phyloP scores from a whole-genome alignment of 2,888 invertebrate species.

The Smittia aterrima region DNA sequence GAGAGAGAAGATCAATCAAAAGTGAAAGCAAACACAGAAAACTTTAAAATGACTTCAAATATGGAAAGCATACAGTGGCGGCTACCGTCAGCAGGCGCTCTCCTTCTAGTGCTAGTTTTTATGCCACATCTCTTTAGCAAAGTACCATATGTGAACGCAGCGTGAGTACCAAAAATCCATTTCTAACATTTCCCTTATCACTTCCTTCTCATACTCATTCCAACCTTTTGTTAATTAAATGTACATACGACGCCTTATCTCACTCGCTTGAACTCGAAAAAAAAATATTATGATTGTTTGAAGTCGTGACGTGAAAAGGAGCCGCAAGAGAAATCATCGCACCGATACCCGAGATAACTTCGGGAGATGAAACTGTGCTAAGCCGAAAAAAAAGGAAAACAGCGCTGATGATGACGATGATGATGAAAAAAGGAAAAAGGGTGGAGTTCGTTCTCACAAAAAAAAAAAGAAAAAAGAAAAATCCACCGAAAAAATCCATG shows the following conservation, averaged over 20 bases:
- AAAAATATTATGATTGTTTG: slow-evolving; percentile 36
- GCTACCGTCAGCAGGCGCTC: slow-evolving; percentile 34
- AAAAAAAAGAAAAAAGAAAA: slow-evolving; percentile 26
- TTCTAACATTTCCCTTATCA: not conserved
- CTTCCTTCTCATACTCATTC: not conserved
- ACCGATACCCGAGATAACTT: not conserved
- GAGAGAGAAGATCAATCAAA: not conserved
- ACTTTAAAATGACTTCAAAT: slow-evolving; percentile 29
- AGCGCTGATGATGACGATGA: slow-evolving; percentile 38
- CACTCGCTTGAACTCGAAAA: not conserved
- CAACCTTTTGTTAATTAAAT: not conserved
- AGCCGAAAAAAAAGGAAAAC: slow-evolving; percentile 24
- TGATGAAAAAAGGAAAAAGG: slow-evolving; percentile 42
- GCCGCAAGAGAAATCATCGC: slow-evolving; percentile 31
- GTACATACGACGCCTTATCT: not conserved
- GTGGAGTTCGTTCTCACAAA: slow-evolving; percentile 40
- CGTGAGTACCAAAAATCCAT: slow-evolving; percentile 21
- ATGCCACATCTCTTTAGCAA: slow-evolving; percentile 41
- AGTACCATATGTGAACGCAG: slow-evolving; percentile 41
- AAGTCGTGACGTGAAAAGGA: slow-evolving; percentile 34
- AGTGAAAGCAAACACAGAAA: slow-evolving; percentile 9
- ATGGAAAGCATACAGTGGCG: slow-evolving; percentile 41
- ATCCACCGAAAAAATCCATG: slow-evolving; percentile 30
- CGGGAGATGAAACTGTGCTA: not conserved
- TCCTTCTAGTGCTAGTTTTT: slow-evolving; percentile 39